A percentile compares a stretch with the other conserved stretches of the same genome.
These are phyloP conservation scores for Gerris buenoi DNA, from an alignment of 1,140 invertebrate species.

Conservation along the genomic window DNA sequence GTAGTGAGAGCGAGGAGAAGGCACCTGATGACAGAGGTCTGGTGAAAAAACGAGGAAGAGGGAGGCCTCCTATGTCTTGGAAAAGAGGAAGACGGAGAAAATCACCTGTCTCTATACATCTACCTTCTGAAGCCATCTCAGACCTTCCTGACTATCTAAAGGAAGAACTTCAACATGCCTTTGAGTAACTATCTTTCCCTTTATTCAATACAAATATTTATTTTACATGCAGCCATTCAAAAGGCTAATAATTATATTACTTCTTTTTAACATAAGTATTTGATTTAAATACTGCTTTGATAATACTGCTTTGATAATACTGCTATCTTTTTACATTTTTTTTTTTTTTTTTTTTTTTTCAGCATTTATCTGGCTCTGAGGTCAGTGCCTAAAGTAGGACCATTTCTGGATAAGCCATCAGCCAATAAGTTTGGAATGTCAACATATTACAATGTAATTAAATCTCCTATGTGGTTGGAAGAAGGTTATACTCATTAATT, in stretches of 20 bases:
- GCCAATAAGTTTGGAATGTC: conserved; percentile 14
- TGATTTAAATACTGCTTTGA: no score
- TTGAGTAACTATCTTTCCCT: conserved; percentile 7
- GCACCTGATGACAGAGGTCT: not conserved
- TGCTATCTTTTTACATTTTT: no score
- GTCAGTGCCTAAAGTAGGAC: not conserved
- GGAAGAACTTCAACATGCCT: conserved; percentile 12
- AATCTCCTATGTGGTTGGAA: conserved; percentile 20
- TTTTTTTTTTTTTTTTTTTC: conserved; percentile 5
- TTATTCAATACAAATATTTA: no score
- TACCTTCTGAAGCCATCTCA: conserved; percentile 4
- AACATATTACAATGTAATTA: conserved; percentile 17
- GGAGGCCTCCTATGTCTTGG: conserved; percentile 3
- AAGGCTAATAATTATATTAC: no score
- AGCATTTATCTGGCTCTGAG: conserved; percentile 17
- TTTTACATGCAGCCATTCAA: no score
- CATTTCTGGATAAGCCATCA: conserved; percentile 17
- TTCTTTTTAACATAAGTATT: no score
- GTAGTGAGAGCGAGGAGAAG: no score
- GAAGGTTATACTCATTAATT: conserved; percentile 12
- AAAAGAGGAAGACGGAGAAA: not conserved
- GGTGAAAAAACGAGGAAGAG: conserved; percentile 3
- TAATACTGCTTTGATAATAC: no score
- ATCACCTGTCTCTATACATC: not conserved
- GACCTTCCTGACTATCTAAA: not conserved